Evolutionary conservation across 2,888 invertebrate genomes (phyloP).

Genomic region (Zhuqinia jingwanae): DNA sequence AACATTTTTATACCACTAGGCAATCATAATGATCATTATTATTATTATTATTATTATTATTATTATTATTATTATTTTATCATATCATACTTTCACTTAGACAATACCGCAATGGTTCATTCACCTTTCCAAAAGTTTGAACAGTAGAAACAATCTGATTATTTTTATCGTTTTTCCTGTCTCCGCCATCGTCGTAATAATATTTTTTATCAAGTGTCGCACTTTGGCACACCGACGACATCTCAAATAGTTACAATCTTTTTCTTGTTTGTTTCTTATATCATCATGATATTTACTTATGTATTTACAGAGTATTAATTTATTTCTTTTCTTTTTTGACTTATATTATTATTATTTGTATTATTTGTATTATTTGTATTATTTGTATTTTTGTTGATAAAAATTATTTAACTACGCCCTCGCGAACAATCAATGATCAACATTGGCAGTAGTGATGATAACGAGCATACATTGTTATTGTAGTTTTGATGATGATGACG

Average conservation of each 20-base stretch:
- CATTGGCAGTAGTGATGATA: conserved; percentile 8
- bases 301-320: no score
- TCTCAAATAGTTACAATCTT: neutral
- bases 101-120: conserved; percentile 14
- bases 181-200: neutral
- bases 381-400: neutral
- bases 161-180: neutral
- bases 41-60: no score
- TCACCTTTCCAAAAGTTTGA: conserved; percentile 44
- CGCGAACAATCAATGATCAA: conserved; percentile 46
- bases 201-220: conserved; percentile 4
- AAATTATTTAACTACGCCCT: no score
- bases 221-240: neutral
- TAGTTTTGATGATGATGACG: conserved; percentile 15
- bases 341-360: neutral
- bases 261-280: no score
- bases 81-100: neutral
- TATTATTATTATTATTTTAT: no score
- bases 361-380: neutral
- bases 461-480: neutral
- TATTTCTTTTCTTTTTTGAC: neutral
- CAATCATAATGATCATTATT: neutral
- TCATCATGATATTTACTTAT: no score
- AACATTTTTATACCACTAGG: no score
- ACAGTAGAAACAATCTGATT: conserved; percentile 8